These are phyloP conservation scores for Latheticus oryzae DNA, from an alignment of 2,888 invertebrate genomes.

Conservation along the genomic window DNA sequence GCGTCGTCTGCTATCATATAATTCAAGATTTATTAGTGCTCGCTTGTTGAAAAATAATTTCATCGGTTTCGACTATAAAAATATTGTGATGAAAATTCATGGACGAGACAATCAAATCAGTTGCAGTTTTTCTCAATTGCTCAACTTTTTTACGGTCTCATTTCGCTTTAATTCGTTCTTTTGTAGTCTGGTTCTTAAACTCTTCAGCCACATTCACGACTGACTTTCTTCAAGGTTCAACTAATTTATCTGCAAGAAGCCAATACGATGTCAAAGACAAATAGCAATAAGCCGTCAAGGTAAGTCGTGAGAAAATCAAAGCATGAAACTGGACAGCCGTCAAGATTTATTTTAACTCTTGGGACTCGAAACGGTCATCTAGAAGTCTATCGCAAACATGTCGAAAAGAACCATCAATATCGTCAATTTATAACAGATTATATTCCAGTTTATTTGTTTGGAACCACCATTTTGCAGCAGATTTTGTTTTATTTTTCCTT, in stretches of 20 bases:
- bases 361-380: slow-evolving; percentile 36
- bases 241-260: slow-evolving; percentile 36
- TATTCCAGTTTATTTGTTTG: no score
- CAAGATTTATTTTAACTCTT: slow-evolving; percentile 45
- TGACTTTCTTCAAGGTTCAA: slow-evolving; percentile 24
- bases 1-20: no score
- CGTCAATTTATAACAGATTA: no score
- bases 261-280: slow-evolving; percentile 43
- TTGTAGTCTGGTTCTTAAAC: slow-evolving; percentile 22
- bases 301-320: slow-evolving; percentile 45
- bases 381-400: slow-evolving; percentile 44
- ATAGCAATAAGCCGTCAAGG: slow-evolving; percentile 48
- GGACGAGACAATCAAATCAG: slow-evolving; percentile 26
- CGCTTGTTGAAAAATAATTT: slow-evolving; percentile 5
- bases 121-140: slow-evolving; percentile 21
- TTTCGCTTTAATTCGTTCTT: slow-evolving; percentile 31
- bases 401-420: slow-evolving; percentile 32
- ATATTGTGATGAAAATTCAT: slow-evolving; percentile 21
- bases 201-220: slow-evolving; percentile 23
- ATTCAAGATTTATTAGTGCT: slow-evolving; percentile 23
- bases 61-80: slow-evolving; percentile 11
- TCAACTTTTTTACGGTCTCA: slow-evolving; percentile 25
- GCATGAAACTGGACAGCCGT: slow-evolving; percentile 46
- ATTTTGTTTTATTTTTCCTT: no score
- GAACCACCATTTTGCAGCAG: no score